A percentile compares a stretch with the other conserved stretches of the same genome.
Evolutionary conservation across 2,113 vertebrate species (phyloP).

Genomic region (Aleadryas rufinucha): DNA sequence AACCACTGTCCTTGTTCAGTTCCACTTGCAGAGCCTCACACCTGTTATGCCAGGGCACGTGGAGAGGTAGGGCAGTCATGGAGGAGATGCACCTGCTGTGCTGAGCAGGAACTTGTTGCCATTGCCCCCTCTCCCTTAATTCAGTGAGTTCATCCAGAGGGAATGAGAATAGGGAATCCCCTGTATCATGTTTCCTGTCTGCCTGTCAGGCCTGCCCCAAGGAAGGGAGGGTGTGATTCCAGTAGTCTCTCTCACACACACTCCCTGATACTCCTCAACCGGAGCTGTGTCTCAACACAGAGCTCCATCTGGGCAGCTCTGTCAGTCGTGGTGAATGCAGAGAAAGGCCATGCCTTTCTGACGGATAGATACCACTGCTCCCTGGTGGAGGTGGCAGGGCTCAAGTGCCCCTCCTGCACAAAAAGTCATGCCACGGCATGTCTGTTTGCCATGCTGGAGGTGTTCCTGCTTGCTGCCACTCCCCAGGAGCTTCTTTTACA

Average conservation of each 20-base stretch:
- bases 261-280: background rate
- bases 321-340: accelerated
- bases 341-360: background rate
- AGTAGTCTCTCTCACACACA: background rate
- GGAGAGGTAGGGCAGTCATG: background rate
- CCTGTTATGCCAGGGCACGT: background rate
- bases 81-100: background rate
- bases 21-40: background rate
- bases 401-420: background rate
- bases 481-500: background rate
- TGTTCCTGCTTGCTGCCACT: background rate
- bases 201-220: background rate
- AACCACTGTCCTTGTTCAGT: background rate
- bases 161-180: background rate
- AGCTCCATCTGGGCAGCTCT: background rate
- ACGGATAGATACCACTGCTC: background rate
- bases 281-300: background rate
- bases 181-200: background rate
- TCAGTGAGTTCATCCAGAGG: background rate
- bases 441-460: background rate
- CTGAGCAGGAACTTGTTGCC: background rate
- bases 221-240: background rate
- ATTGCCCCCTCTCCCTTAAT: background rate
- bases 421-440: accelerated
- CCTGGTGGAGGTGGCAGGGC: background rate